phyloP scores from a whole-genome alignment of 2,797 vertebrate genomes.

The Staurois parvus region DNA sequence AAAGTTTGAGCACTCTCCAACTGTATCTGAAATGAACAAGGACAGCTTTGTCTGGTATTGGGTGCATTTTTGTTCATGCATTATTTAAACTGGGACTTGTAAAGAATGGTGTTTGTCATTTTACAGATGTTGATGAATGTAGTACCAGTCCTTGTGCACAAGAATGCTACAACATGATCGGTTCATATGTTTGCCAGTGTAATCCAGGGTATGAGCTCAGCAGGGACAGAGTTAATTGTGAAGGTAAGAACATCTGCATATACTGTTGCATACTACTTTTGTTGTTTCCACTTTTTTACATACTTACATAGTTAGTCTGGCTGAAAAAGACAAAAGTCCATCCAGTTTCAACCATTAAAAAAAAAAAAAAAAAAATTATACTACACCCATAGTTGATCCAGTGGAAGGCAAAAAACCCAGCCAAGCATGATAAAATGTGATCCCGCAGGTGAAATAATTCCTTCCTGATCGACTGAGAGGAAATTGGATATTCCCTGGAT shows the following conservation, averaged over 20 bases:
- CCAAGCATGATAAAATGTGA: too few relatives aligned
- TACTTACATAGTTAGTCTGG: too few relatives aligned
- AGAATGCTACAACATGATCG: slow-evolving; percentile 93
- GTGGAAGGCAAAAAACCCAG: too few relatives aligned
- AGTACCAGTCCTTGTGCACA: slow-evolving; percentile 90
- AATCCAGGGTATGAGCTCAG: slow-evolving; percentile 92
- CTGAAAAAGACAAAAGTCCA: too few relatives aligned
- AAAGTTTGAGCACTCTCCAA: too few relatives aligned
- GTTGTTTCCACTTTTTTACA: background rate
- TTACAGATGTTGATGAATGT: slow-evolving; percentile 92
- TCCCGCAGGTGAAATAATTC: too few relatives aligned
- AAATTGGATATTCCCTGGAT: too few relatives aligned
- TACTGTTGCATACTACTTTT: background rate
- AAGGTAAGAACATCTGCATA: slow-evolving; percentile 77
- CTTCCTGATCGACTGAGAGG: too few relatives aligned
- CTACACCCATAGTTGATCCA: too few relatives aligned
- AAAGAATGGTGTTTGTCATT: slow-evolving; percentile 65
- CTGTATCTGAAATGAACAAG: background rate
- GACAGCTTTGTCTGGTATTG: background rate
- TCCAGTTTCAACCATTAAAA: too few relatives aligned
- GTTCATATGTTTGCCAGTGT: slow-evolving; percentile 95
- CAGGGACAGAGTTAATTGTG: slow-evolving; percentile 87
- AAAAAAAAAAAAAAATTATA: too few relatives aligned
- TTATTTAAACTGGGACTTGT: slow-evolving; percentile 2
- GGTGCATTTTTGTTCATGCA: background rate